Conservation (phyloP, 2,888 invertebrate species). For the Odontothrips loti region DNA sequence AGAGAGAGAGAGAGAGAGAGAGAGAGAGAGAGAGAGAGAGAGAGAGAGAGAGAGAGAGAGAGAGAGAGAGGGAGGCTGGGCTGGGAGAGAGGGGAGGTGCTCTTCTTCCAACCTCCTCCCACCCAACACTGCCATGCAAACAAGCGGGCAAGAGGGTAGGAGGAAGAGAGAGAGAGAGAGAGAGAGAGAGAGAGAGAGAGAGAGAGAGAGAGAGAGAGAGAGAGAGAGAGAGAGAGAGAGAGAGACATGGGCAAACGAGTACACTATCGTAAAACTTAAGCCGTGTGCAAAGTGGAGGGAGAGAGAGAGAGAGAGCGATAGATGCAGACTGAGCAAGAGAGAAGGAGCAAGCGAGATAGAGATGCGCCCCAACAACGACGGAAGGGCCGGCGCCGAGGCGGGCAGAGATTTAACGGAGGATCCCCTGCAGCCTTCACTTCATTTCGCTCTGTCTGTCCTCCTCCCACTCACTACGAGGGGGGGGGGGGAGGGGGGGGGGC, state of each 20-base stretch:
- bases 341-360: background rate
- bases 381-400: background rate
- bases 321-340: background rate
- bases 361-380: no score
- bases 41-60: no score
- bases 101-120: background rate
- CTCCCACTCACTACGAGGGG: background rate
- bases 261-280: conserved; percentile 18
- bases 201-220: no score
- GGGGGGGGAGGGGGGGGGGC: conserved; percentile 33
- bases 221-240: background rate
- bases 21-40: no score
- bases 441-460: background rate
- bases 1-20: no score
- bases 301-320: background rate
- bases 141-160: background rate
- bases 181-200: background rate
- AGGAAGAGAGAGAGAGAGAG: no score
- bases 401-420: no score
- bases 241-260: background rate
- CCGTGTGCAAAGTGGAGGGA: background rate
- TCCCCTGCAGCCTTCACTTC: no score
- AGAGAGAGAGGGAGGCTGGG: no score
- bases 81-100: no score
- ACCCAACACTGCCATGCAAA: background rate